Base-by-base conservation (phyloP, 2,888 invertebrate genomes). In the Archips crataeganus region DNA sequence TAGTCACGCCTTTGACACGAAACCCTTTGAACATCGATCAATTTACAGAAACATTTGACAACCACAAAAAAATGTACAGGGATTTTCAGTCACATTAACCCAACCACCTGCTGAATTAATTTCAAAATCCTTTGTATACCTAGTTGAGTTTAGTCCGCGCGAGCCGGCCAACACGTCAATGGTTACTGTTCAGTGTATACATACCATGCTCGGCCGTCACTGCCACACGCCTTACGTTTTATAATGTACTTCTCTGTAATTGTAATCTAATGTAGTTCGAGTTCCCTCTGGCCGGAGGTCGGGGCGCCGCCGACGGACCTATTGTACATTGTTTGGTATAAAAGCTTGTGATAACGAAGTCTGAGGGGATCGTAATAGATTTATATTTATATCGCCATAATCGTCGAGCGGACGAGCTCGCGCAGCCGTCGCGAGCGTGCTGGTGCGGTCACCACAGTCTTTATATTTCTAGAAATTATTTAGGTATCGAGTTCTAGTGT, bases 401-500 rank as follows among this genome's bases (percentile, higher is more conserved):
- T 23, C 51, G 32, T 34, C 15, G 61, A 47, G 32, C 15, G 11
- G 32, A 39, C 39, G 39, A 39, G 39, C 39, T 4, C 39, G 39
- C 45, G 23, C 23, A 23, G 23, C 23, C 23, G 62, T 10, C 23
- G 47, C 60, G 62, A 39, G 36, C 36, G 59, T 32, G 11, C 36
- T 15, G 49, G 36, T 5, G 51, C 34, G 51, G 67, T 47, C 80
- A 80, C 83, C 78, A 85, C 81, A 78, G 80, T 78, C 82, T 84
- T 78, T 82, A 82, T 83, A 78, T 82, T 80, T 83, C 71, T 70
- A 23, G 73, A 82, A 81, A 82, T 77, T 77, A 80, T 86, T 84
- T 87, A 89, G 86, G 87, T 90, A 89, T 88, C 87, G 87, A 78
- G 79, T 81, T 74, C 73, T 72, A 76, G 76, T 77, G 79, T 73